Evolutionary conservation across 1,140 invertebrate species (phyloP).

Genomic region (Drosophila insularis): DNA sequence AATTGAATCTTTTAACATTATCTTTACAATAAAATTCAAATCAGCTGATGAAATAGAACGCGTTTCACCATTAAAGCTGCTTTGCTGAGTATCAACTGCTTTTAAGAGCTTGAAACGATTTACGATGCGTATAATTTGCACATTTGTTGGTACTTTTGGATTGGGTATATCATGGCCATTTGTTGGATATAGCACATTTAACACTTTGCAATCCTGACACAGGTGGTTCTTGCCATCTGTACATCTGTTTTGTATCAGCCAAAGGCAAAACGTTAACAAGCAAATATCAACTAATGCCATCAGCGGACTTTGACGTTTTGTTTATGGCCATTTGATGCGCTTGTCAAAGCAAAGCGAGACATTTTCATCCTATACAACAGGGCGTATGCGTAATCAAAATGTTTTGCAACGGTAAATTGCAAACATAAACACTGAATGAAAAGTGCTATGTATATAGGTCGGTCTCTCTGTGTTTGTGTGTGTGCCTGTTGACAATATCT

Average conservation of each 20-base stretch:
- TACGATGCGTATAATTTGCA: slow-evolving; percentile 34
- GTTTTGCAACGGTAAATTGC: slow-evolving; percentile 64
- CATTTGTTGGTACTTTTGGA: background rate
- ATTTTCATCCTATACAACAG: slow-evolving; percentile 39
- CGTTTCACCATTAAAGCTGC: background rate
- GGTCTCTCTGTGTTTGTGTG: slow-evolving; percentile 18
- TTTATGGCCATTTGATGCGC: slow-evolving; percentile 58
- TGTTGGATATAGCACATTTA: slow-evolving; percentile 26
- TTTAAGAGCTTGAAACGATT: slow-evolving; percentile 28
- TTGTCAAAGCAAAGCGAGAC: slow-evolving; percentile 60
- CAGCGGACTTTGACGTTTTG: slow-evolving; percentile 45
- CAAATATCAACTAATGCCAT: slow-evolving; percentile 48
- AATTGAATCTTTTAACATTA: background rate
- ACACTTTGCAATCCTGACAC: slow-evolving; percentile 28
- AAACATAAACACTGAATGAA: slow-evolving; percentile 61
- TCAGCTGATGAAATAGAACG: background rate
- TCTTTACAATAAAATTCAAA: slow-evolving; percentile 29
- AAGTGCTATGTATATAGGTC: background rate
- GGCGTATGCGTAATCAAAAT: slow-evolving; percentile 76
- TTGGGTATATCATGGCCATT: no score
- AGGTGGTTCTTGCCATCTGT: background rate
- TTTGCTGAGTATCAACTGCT: background rate
- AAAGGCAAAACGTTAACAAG: slow-evolving; percentile 38
- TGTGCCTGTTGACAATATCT: slow-evolving; percentile 45
- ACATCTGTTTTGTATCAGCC: background rate